Evolutionary conservation across 2,888 invertebrate genomes (phyloP).

Genomic region (Salticus scenicus): DNA sequence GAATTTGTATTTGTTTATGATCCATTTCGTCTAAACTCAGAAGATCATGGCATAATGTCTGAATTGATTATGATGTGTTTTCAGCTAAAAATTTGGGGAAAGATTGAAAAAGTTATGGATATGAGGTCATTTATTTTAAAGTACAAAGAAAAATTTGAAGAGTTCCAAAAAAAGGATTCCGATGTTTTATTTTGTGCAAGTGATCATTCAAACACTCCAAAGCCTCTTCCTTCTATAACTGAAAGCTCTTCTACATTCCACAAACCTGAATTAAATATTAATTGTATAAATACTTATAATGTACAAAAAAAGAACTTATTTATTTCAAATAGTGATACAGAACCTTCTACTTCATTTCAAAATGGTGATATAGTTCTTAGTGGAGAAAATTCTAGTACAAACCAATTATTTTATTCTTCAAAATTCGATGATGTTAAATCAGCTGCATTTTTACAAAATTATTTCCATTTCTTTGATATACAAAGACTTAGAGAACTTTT

Average conservation of each 20-base stretch:
- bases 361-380: constrained; percentile 28
- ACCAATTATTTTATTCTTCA: not conserved
- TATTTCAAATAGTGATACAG: constrained; percentile 35
- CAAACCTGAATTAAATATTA: constrained; percentile 19
- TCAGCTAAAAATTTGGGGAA: constrained; percentile 54
- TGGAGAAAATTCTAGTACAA: constrained; percentile 22
- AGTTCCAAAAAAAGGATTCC: constrained; percentile 39
- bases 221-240: constrained; percentile 13
- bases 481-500: constrained; percentile 56
- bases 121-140: constrained; percentile 31
- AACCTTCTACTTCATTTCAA: not conserved
- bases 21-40: constrained; percentile 46
- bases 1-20: constrained; percentile 68
- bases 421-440: constrained; percentile 28
- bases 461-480: constrained; percentile 67
- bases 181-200: constrained; percentile 8
- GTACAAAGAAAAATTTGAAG: constrained; percentile 43
- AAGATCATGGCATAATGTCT: constrained; percentile 48
- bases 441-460: constrained; percentile 61
- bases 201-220: constrained; percentile 32
- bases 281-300: not conserved
- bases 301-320: constrained; percentile 29
- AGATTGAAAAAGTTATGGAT: constrained; percentile 49
- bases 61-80: constrained; percentile 66
- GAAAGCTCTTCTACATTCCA: constrained; percentile 50